Base-by-base conservation (phyloP, 2,113 vertebrate genomes). In the Uria lomvia region DNA sequence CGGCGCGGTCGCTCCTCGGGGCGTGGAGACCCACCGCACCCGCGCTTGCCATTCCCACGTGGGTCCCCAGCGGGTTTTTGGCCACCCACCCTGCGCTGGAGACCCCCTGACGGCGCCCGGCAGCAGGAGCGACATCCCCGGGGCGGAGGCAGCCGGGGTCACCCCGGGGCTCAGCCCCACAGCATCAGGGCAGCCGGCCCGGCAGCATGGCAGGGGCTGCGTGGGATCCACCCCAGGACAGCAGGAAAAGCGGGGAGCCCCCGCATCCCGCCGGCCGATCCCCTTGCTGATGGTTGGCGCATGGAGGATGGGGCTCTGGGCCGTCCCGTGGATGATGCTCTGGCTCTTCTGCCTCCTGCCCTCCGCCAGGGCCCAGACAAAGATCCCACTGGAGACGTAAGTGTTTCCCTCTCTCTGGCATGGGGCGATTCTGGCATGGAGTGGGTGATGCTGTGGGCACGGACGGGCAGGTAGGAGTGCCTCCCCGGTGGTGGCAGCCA, bases 301-400 rank as follows among this genome's bases (percentile, higher is more conserved):
- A 29, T 9, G 90, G 84, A 97, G 96, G 86, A 96, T 96, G 87
- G 40, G 24, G 47, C 79, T 88, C 95, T 55, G 98, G 86, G 94
- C 98, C 86, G 63, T 96, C 62, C 86, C 94, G 55, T 98, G 98
- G 98, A 98, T 98, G 96, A 97, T 98, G 92, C 95, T 98, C 88
- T 90, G 88, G 6, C 97, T 98, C 36, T 87, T 94, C 65, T 85
- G 96, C 47, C 72, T 98, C 62, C 96, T 97, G 96, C 91, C 97
- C 66, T 84, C 96, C 8, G 82, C 97, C 2, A 68, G 94, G 58
- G 98, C 98, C 24, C 99, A 99, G 98, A 98, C 97, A 81, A 98
- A 96, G 98, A 98, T 99, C 96, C 97, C 99, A 13, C 98, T 98
- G 91, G 99, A 99, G 96, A 99, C 97, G 99, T 99, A 97, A 99